Evolutionary conservation across 2,888 invertebrate species (phyloP).

Genomic region (Encarsia formosa): DNA sequence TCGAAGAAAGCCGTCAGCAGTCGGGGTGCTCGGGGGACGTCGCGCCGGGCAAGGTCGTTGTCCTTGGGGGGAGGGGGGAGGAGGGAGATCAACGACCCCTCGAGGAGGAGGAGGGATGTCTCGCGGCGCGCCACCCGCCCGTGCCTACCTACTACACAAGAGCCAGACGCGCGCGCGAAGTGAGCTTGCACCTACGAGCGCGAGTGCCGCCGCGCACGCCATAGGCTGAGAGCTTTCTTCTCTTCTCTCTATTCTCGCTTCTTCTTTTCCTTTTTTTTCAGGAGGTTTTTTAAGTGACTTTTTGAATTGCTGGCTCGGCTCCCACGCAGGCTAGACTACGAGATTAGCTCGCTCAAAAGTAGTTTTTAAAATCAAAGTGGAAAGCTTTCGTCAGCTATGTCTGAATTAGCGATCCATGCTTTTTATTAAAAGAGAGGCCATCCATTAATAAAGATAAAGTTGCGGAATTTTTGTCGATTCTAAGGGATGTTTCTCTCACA

Average conservation of each 20-base stretch:
- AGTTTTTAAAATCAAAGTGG: not conserved
- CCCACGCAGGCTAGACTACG: not conserved
- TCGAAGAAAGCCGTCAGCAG: too few relatives aligned
- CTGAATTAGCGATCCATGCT: not conserved
- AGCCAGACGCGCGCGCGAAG: not conserved
- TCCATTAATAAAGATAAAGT: constrained; percentile 15
- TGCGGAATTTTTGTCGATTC: too few relatives aligned
- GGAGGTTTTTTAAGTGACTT: not conserved
- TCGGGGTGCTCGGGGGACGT: constrained; percentile 31
- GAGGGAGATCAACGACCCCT: constrained; percentile 52
- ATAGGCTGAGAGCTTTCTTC: not conserved
- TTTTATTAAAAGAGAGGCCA: not conserved
- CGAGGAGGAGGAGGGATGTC: constrained; percentile 43
- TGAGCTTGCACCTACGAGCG: not conserved
- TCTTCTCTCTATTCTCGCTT: not conserved
- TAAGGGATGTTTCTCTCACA: too few relatives aligned
- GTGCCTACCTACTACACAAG: not conserved
- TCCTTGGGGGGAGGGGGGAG: constrained; percentile 50
- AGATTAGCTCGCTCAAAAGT: not conserved
- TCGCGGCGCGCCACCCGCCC: constrained; percentile 3
- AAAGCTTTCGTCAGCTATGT: not conserved
- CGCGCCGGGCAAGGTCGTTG: constrained; percentile 50
- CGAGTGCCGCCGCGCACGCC: not conserved
- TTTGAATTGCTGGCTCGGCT: not conserved
- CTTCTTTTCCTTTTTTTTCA: not conserved